phyloP scores from a whole-genome alignment of 2,113 vertebrate species.

The Crotalus tigris region DNA sequence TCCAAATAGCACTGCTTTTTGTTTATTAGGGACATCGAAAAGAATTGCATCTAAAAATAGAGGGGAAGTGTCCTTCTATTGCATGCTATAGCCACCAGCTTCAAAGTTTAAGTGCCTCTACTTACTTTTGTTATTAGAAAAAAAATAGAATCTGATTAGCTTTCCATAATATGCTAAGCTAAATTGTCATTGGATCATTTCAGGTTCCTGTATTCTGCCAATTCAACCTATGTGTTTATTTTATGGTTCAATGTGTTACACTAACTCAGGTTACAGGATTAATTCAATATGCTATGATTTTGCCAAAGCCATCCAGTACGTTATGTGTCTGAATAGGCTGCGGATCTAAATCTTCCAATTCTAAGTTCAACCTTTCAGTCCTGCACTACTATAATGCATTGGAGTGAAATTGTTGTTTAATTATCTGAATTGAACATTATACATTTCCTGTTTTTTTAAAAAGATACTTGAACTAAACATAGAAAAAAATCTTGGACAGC shows the following conservation, averaged over 20 bases:
- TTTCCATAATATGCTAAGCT: neutral
- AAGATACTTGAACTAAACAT: constrained; percentile 1
- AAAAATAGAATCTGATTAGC: neutral
- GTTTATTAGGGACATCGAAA: neutral
- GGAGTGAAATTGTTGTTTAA: neutral
- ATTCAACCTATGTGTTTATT: neutral
- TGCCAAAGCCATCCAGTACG: too few relatives aligned
- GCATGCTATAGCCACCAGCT: neutral
- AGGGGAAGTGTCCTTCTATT: neutral
- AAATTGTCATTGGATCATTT: neutral
- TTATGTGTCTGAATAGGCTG: neutral
- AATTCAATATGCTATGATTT: neutral
- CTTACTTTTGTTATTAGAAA: neutral
- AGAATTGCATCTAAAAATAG: neutral
- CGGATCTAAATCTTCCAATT: neutral
- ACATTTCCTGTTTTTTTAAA: neutral
- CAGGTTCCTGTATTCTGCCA: neutral
- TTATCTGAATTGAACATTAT: neutral
- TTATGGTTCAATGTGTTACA: neutral
- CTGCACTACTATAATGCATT: neutral
- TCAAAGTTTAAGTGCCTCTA: neutral
- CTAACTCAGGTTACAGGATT: neutral
- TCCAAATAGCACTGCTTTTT: neutral
- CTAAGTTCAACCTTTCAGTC: neutral
- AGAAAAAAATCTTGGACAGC: constrained; percentile 31